Conservation (phyloP, 1,140 invertebrate species). For the Cyclargus thomasi region DNA sequence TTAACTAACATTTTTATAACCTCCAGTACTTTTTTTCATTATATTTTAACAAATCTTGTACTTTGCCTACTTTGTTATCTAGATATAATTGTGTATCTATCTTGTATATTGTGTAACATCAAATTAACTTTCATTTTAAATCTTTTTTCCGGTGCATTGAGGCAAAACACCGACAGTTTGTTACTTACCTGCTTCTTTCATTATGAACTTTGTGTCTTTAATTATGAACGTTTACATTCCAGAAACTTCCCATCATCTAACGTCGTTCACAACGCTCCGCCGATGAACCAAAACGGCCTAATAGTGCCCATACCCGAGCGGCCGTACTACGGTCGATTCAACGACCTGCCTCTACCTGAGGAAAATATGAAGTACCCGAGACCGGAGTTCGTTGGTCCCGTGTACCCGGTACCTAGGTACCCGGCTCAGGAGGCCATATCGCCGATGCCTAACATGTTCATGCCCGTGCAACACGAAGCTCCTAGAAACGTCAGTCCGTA, state of each 20-base stretch:
- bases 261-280: constrained; percentile 26
- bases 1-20: too few relatives aligned
- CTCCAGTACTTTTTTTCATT: too few relatives aligned
- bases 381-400: constrained; percentile 28
- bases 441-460: constrained; percentile 34
- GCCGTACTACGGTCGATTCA: constrained; percentile 31
- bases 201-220: not conserved
- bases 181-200: too few relatives aligned
- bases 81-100: too few relatives aligned
- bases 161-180: too few relatives aligned
- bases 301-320: constrained; percentile 30
- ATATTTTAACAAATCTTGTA: too few relatives aligned
- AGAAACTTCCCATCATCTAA: constrained; percentile 29
- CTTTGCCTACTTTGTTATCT: too few relatives aligned
- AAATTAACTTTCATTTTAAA: too few relatives aligned
- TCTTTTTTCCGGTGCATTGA: too few relatives aligned
- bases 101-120: too few relatives aligned
- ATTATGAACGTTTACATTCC: too few relatives aligned
- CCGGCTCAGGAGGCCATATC: constrained; percentile 27
- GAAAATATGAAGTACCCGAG: constrained; percentile 30
- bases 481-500: constrained; percentile 38
- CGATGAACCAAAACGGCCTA: constrained; percentile 27
- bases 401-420: constrained; percentile 27
- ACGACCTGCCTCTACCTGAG: constrained; percentile 26
- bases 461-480: constrained; percentile 33